Evolutionary conservation across 2,113 vertebrate genomes (phyloP), one percentile per base, ranked within the genome.

Genomic region (Chloropsis cyanopogon): DNA sequence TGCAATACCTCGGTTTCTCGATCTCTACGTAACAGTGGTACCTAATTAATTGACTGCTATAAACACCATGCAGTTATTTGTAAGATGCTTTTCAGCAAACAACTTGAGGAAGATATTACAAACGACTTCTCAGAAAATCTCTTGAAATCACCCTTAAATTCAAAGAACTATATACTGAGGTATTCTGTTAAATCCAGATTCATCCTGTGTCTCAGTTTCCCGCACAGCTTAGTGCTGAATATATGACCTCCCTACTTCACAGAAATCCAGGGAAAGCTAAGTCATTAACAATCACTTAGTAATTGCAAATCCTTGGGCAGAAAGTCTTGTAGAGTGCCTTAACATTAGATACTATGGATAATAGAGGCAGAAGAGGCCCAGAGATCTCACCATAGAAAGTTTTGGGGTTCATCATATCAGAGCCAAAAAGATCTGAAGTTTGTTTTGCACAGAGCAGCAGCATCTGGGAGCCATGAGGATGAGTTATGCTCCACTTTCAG

Each of bases 11-110:
- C 2, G 0, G 60, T 87, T 93, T 95, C 61, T 82, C 57, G 65
- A 72, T 12, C 60, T 63, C 35, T 42, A 5, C 0, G 0, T 64
- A 79, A 85, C 28, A 79, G 57, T 0, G 0, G 41, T n/a, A 78
- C 23, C 33, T 69, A 72, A 85, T 47, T 39, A 78, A 92, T 11
- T 0, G 1, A 75, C 31, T 56, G 14, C 42, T 78, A 13, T 57
- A 52, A 88, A 73, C 56, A 82, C 28, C 60, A 39, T 1, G 2
- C 14, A 37, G 44, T 65, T 68, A 57, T 76, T 89, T 65, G 18
- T 12, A 42, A 88, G 41, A 72, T 14, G 17, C 8, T 80, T 86
- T 90, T 94, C 82, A 60, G 50, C n/a, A 81, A 46, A 73, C 56
- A 54, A 59, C 59, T 52, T 31, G 14, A 90, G 50, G 61, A 23